Conservation (phyloP, 92 coral and sea anemone species). For the Scolanthus callimorphus region DNA sequence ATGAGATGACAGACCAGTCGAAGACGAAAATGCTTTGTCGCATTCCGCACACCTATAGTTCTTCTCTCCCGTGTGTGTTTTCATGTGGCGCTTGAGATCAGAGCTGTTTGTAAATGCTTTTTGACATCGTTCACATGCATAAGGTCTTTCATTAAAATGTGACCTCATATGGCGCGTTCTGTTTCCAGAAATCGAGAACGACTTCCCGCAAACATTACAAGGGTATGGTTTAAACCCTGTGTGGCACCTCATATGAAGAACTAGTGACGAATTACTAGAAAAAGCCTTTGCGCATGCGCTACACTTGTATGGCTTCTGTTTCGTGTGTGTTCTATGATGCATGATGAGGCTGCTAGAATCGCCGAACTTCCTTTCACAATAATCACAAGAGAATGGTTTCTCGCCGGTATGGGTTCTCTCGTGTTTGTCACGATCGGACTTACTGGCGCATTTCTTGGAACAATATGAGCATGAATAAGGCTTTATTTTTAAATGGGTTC, state of each 20-base stretch:
- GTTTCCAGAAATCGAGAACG: not conserved
- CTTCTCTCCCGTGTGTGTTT: conserved; percentile 5
- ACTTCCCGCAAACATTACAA: not conserved
- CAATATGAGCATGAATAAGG: not conserved
- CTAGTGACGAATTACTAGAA: not conserved
- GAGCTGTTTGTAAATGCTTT: not conserved
- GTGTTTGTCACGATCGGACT: not conserved
- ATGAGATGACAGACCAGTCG: not conserved
- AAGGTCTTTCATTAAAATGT: not conserved
- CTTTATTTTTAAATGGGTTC: not conserved
- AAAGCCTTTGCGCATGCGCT: not conserved
- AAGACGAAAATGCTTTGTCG: not conserved
- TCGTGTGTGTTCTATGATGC: not conserved
- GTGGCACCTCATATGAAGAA: not conserved
- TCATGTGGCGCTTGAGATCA: not conserved
- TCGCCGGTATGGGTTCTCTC: not conserved
- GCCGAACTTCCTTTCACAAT: not conserved
- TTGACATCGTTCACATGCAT: not conserved
- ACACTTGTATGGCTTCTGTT: not conserved
- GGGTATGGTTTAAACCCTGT: not conserved
- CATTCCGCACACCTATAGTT: not conserved
- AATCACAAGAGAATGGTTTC: not conserved
- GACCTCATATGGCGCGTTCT: not conserved
- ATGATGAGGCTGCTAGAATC: conserved; percentile 3
- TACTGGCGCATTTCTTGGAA: not conserved